Conservation (phyloP, 2,113 vertebrate genomes). For the Ophthalmolycus amberensis region DNA sequence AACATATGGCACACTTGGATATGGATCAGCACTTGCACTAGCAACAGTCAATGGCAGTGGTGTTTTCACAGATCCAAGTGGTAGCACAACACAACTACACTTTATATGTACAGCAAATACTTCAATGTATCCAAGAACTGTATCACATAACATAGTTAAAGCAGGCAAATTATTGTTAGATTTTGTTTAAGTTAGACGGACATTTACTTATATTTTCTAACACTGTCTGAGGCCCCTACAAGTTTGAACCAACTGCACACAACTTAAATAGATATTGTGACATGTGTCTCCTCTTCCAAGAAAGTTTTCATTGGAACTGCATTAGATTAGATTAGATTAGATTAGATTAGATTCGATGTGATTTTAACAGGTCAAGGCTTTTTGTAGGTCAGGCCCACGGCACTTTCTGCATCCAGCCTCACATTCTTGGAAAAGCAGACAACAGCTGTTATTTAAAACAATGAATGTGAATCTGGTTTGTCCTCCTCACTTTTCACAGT, state of each 20-base stretch:
- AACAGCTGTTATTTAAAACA: conserved; percentile 25
- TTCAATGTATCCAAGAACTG: neutral
- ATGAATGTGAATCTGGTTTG: conserved; percentile 20
- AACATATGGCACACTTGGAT: conserved; percentile 75
- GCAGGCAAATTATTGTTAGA: neutral
- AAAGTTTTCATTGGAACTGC: neutral
- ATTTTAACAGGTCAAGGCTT: neutral
- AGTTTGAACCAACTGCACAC: neutral
- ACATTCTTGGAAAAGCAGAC: conserved; percentile 5
- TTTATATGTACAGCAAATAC: conserved; percentile 5
- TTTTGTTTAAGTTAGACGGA: neutral
- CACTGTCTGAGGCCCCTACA: neutral
- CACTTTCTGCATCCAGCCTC: neutral
- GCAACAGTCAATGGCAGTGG: conserved; percentile 52
- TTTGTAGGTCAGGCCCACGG: neutral
- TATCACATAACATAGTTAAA: neutral
- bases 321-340: neutral
- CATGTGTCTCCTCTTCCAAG: neutral
- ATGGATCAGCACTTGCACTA: conserved; percentile 73
- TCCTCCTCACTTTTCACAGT: conserved; percentile 24
- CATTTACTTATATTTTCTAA: neutral
- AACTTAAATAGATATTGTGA: neutral
- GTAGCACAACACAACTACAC: conserved; percentile 18
- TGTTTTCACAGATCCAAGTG: conserved; percentile 43
- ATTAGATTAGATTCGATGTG: neutral